A percentile compares a stretch with the other conserved stretches of the same genome.
Evolutionary conservation across 2,888 invertebrate genomes (phyloP).

Genomic region (Rugalucina vietnamica): DNA sequence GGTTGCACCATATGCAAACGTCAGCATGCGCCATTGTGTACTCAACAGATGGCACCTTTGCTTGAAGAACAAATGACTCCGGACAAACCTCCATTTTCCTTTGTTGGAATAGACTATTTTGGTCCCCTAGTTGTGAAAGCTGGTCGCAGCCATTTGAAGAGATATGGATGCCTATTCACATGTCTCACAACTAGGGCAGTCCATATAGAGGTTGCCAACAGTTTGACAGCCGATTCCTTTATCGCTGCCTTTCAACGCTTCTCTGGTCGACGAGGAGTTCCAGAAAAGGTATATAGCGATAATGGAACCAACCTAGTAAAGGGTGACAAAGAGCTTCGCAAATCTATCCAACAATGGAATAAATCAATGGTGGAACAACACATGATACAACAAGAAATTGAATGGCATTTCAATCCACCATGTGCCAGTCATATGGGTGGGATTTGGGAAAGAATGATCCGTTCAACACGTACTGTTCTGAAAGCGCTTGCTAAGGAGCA

Average conservation of each 20-base stretch:
- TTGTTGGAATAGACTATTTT: slow-evolving; percentile 52
- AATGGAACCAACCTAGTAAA: slow-evolving; percentile 54
- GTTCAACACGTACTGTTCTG: slow-evolving; percentile 21
- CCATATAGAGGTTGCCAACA: slow-evolving; percentile 36
- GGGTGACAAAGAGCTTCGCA: slow-evolving; percentile 30
- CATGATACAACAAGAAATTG: slow-evolving; percentile 14
- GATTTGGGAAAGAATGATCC: slow-evolving; percentile 38
- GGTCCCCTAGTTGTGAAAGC: slow-evolving; percentile 49
- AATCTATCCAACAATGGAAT: slow-evolving; percentile 30
- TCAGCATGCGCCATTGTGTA: background rate
- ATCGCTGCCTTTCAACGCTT: slow-evolving; percentile 45
- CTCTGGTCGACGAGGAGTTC: slow-evolving; percentile 30
- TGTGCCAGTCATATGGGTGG: slow-evolving; percentile 31
- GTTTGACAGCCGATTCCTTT: slow-evolving; percentile 35
- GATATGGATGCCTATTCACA: slow-evolving; percentile 55
- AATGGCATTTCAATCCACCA: slow-evolving; percentile 49
- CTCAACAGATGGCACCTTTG: slow-evolving; percentile 50
- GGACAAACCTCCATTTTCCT: slow-evolving; percentile 48
- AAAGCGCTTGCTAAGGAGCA: slow-evolving; percentile 25
- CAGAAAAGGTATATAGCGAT: slow-evolving; percentile 34
- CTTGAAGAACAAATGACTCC: slow-evolving; percentile 41
- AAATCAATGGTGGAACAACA: slow-evolving; percentile 6
- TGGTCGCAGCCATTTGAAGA: slow-evolving; percentile 29
- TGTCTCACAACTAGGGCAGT: slow-evolving; percentile 45
- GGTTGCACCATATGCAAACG: slow-evolving; percentile 17